phyloP scores from a whole-genome alignment of 2,888 invertebrate species.

The Amblyjoppa proteus region DNA sequence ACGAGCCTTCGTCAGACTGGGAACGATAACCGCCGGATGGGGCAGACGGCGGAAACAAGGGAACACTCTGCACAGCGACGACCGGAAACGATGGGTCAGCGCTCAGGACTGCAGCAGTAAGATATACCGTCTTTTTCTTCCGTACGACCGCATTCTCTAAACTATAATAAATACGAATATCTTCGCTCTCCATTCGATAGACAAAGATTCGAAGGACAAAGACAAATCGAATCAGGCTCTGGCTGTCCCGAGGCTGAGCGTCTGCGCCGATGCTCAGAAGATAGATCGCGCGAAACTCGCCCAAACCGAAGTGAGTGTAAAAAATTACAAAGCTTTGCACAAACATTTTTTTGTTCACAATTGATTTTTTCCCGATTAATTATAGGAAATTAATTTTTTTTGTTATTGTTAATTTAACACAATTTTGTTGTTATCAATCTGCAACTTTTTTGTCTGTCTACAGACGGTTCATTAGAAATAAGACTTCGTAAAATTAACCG shows the following conservation, averaged over 20 bases:
- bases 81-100: constrained; percentile 96
- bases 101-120: constrained; percentile 97
- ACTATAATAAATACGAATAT: background rate
- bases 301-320: constrained; percentile 91
- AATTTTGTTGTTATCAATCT: too few species aligned
- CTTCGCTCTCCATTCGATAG: constrained; percentile 85
- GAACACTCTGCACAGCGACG: constrained; percentile 92
- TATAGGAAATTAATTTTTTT: background rate
- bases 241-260: constrained; percentile 94
- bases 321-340: background rate
- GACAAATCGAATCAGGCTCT: constrained; percentile 89
- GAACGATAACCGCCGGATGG: constrained; percentile 96
- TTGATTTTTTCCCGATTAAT: background rate
- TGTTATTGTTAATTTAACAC: too few species aligned
- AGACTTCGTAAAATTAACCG: too few species aligned
- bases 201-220: constrained; percentile 93
- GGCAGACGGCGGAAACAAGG: constrained; percentile 94
- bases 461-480: too few species aligned
- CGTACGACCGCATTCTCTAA: background rate
- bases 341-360: background rate
- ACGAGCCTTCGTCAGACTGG: constrained; percentile 95
- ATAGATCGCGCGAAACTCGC: constrained; percentile 96
- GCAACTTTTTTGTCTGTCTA: too few species aligned
- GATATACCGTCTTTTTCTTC: constrained; percentile 74
- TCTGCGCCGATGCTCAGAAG: constrained; percentile 97